Percentiles rank a stretch among this genome's conserved stretches.
Conservation (phyloP, 2,113 vertebrate species). For the Bos taurus region DNA sequence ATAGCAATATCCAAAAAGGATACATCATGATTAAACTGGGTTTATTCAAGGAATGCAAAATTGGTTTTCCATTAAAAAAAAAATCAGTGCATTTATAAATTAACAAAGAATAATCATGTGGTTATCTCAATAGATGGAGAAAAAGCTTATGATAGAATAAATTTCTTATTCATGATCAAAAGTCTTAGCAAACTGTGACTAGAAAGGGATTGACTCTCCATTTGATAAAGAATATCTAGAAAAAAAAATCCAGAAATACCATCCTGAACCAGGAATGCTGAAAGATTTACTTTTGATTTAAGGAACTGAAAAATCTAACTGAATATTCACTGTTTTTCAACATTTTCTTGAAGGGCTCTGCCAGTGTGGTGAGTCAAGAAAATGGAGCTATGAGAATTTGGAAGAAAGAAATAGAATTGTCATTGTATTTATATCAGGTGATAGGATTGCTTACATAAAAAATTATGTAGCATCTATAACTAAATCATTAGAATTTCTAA, state of each 20-base stretch:
- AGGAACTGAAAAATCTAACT: background rate
- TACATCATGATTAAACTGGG: background rate
- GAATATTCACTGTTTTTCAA: background rate
- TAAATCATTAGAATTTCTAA: slow-evolving; percentile 1
- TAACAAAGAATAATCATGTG: background rate
- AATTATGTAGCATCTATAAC: background rate
- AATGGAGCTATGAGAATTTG: background rate
- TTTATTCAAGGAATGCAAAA: background rate
- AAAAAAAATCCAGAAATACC: background rate
- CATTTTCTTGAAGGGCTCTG: background rate
- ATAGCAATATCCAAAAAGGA: background rate
- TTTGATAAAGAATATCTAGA: background rate
- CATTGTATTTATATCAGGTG: background rate
- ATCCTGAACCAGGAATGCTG: background rate
- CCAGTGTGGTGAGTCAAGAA: background rate
- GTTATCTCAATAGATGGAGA: background rate
- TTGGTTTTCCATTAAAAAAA: background rate
- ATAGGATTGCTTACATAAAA: background rate
- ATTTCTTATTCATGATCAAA: background rate
- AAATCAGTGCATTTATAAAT: background rate
- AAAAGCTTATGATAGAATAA: background rate
- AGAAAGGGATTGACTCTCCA: background rate
- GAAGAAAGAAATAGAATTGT: background rate
- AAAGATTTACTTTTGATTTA: background rate
- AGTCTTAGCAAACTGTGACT: background rate